These are phyloP conservation scores for Anguilla obscura DNA, from an alignment of 2,797 vertebrate genomes.

Conservation along the genomic window DNA sequence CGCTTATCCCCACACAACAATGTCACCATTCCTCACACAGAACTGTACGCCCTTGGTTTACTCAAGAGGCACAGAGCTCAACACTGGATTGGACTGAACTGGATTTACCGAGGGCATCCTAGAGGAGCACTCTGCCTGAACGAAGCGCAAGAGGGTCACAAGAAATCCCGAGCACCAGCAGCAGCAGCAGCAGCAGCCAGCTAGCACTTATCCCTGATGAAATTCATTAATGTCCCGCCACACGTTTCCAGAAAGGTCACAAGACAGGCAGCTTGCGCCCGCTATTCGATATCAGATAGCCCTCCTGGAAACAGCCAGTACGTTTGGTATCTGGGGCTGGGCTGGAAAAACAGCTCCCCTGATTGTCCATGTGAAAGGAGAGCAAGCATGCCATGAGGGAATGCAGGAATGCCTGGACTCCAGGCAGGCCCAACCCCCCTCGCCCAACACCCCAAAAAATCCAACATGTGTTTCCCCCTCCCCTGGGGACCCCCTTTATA, in stretches of 20 bases:
- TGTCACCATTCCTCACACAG: background rate
- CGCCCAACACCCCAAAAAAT: conserved; percentile 41
- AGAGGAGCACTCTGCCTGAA: background rate
- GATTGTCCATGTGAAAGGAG: conserved; percentile 44
- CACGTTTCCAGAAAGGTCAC: conserved; percentile 28
- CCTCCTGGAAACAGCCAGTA: background rate
- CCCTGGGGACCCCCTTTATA: conserved; percentile 29
- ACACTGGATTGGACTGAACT: background rate
- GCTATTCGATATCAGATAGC: background rate
- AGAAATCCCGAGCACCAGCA: background rate
- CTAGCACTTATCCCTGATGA: conserved; percentile 22
- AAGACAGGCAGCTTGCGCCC: background rate
- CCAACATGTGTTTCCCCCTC: conserved; percentile 46
- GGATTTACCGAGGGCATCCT: background rate
- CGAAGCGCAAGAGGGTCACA: background rate
- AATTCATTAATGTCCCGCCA: conserved; percentile 18
- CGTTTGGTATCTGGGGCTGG: conserved; percentile 21
- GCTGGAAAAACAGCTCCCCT: conserved; percentile 32
- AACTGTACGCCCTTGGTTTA: background rate
- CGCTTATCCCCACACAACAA: background rate
- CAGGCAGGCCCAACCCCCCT: conserved; percentile 26
- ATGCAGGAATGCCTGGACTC: conserved; percentile 49
- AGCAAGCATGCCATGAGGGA: conserved; percentile 48
- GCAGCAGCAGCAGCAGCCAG: conserved; percentile 17
- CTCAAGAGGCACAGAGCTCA: background rate